A percentile compares a stretch with the other conserved stretches of the same genome.
phyloP scores from a whole-genome alignment of 2,888 invertebrate genomes.

The Xanthorhoe designata region DNA sequence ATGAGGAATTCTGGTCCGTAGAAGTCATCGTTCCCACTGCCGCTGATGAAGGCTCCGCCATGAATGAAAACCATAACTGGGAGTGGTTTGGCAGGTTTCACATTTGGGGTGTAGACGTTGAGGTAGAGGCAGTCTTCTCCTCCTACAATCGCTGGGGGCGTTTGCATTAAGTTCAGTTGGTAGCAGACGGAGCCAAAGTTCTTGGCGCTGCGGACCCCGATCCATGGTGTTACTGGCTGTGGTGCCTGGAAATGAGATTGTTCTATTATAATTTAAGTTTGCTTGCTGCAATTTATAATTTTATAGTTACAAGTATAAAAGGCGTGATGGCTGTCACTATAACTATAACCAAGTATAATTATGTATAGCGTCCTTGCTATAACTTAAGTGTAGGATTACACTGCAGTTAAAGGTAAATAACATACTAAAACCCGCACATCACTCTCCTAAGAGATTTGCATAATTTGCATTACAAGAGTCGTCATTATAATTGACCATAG shows the following conservation, averaged over 20 bases:
- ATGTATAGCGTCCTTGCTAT: no score
- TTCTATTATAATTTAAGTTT: neutral
- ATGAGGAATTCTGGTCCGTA: constrained; percentile 73
- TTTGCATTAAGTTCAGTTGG: constrained; percentile 53
- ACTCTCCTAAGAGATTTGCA: no score
- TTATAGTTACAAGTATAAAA: no score
- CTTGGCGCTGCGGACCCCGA: constrained; percentile 65
- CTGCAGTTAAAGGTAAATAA: no score
- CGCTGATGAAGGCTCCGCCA: constrained; percentile 64
- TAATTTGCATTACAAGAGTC: no score
- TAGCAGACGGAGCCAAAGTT: constrained; percentile 60
- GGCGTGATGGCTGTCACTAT: no score
- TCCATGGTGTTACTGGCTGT: constrained; percentile 63
- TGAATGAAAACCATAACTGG: constrained; percentile 76
- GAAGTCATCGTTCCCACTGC: constrained; percentile 63
- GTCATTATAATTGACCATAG: no score
- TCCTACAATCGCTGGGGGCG: constrained; percentile 41
- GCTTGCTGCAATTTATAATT: no score
- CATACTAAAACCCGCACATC: no score
- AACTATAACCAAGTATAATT: no score
- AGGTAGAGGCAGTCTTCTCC: constrained; percentile 74
- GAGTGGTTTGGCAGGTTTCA: constrained; percentile 49
- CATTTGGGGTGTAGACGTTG: constrained; percentile 70
- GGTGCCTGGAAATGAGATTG: constrained; percentile 61
- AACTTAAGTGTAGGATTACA: no score